Evolutionary conservation across 2,888 invertebrate genomes (phyloP), one percentile per base, ranked within the genome.

Genomic region (Nephrocerus scutellatus): DNA sequence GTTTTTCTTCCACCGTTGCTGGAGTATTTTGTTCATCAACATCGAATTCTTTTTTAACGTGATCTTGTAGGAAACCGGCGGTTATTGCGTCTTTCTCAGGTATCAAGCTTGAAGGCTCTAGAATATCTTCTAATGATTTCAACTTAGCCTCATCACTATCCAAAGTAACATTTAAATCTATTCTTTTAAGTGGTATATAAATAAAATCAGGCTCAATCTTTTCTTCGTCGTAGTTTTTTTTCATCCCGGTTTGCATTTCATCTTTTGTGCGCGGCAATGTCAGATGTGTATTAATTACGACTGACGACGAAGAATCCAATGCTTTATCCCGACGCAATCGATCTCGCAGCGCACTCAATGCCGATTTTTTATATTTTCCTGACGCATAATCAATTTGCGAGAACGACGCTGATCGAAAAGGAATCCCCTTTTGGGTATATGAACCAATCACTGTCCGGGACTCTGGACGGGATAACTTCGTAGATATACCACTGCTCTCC

Each of bases 361-460:
- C 62, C 9, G 67, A 67, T 48, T 74, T 67, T 20, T 73, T 67
- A 55, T 77, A 77, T 53, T 77, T 77, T 36, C 77, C 77, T 1
- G 78, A 72, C 8, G 72, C 72, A 55, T 80, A 83, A 63, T 89
- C 88, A 45, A 85, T 85, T 68, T 89, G 87, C 1, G 89, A 87
- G 59, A 90, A 89, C 6, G 89, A 89, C 6, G 87, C 86, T 57
- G 87, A 87, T 24, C 89, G 77, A 60, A 80, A 82, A 3, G 87
- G 85, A 52, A 82, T 78, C 44, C 76, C 75, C 56, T 79, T 75
- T 56, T 79, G 77, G 12, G 76, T 72, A 56, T 77, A 77, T 0
- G 78, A 75, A 19, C 76, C 77, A 30, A 77, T 71, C 18, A 77
- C 72, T 3, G 75, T 74, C 41, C 76, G 72, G 5, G 76, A 73